phyloP scores from a whole-genome alignment of 2,888 invertebrate genomes.

The Pseudococcus longispinus region DNA sequence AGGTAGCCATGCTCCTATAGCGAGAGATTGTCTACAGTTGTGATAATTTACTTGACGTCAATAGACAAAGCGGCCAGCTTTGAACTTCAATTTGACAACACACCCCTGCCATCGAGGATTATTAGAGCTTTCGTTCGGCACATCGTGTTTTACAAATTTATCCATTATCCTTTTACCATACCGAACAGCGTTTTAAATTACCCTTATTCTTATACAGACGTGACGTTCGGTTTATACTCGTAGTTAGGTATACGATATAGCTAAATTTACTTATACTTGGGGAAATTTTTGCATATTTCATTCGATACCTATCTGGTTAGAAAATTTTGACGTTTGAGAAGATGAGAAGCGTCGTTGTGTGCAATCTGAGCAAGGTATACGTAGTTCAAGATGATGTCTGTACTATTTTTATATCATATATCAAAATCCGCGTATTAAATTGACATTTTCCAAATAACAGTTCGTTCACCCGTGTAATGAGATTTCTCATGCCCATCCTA shows the following conservation, averaged over 20 bases:
- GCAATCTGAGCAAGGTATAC: neutral
- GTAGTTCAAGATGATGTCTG: neutral
- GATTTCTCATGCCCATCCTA: constrained; percentile 4
- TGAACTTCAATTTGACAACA: constrained; percentile 1
- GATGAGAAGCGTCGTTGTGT: neutral
- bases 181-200: neutral
- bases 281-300: neutral
- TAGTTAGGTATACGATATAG: too few relatives aligned
- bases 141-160: constrained; percentile 1
- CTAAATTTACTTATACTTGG: neutral
- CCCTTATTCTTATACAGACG: neutral
- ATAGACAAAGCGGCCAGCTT: neutral
- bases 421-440: neutral
- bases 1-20: neutral
- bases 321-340: neutral
- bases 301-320: neutral
- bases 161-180: neutral
- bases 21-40: neutral
- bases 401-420: neutral
- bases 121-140: neutral
- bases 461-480: constrained; percentile 13
- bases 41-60: constrained; percentile 7
- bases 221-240: neutral
- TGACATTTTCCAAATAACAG: neutral
- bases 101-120: neutral